Evolutionary conservation across 2,888 invertebrate species (phyloP), one percentile per base, ranked within the genome.

Genomic region (Lasioglossum villosulum): DNA sequence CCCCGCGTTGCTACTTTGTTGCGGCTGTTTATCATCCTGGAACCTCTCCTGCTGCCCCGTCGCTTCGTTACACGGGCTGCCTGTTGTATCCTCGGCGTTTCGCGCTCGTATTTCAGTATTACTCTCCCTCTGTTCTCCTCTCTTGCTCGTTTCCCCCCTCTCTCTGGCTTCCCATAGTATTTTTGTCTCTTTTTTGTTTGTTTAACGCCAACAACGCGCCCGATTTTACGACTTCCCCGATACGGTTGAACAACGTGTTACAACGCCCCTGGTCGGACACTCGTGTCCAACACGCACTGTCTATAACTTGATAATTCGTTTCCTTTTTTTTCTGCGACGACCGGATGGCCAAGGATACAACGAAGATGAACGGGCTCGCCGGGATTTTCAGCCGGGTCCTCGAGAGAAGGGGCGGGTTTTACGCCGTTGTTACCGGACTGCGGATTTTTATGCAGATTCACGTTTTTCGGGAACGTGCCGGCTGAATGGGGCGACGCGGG

Each of bases 201-300:
- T 39, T 37, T 37, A 63, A 63, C 68, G 74, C 74, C 74, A 74
- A 80, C 68, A 52, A 39, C 45, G 45, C 68, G 68, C 52, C 23
- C 74, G 56, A 74, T 82, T 81, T 80, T 82, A 82, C 82, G 81
- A 81, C 74, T 5, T 27, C 39, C 68, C 68, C 70, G 56, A 59
- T 75, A 75, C 68, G 68, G 76, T 16, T 37, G 48, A 66, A 37
- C 68, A 30, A 52, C 6, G 73, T 56, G 23, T n/a, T 14, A 42
- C 52, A 56, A 52, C 56, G 59, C 68, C 56, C 45, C 39, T 42
- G 16, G 23, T n/a, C 37, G 59, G 16, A n/a, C 48, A 48, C 37
- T 19, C 34, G 34, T 8, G 37, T 39, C 37, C 37, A 10, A 27
- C 37, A 23, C 52, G 8, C 23, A 19, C 34, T 68, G 68, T 68